Evolutionary conservation across 2,113 vertebrate genomes (phyloP).

Genomic region (Myotis brandtii): DNA sequence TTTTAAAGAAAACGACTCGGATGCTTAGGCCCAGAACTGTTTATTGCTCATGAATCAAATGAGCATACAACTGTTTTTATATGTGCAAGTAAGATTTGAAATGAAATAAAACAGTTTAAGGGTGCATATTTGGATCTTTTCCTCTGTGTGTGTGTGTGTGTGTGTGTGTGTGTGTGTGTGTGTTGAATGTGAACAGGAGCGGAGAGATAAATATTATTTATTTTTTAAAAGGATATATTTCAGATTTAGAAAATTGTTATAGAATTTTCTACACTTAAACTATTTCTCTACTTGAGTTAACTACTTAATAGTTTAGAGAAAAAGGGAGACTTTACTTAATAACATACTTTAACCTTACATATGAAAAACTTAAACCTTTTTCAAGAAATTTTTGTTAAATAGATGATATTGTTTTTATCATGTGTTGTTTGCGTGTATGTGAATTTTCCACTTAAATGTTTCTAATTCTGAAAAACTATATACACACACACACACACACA

Average conservation of each 20-base stretch:
- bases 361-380: neutral
- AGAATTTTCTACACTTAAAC: neutral
- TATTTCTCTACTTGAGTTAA: neutral
- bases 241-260: neutral
- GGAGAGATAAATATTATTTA: neutral
- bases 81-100: constrained; percentile 49
- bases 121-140: neutral
- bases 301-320: neutral
- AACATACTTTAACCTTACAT: neutral
- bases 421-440: neutral
- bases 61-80: neutral
- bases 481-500: neutral
- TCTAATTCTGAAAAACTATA: neutral
- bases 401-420: neutral
- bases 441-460: neutral
- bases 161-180: neutral
- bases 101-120: constrained; percentile 58
- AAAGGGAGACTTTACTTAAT: neutral
- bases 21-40: constrained; percentile 14
- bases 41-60: neutral
- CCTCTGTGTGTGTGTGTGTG: neutral
- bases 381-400: neutral
- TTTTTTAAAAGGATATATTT: neutral
- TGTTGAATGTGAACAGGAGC: neutral
- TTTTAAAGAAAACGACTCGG: constrained; percentile 49